Evolutionary conservation across 2,113 vertebrate genomes (phyloP), one percentile per base, ranked within the genome.

Genomic region (Scalopus aquaticus): DNA sequence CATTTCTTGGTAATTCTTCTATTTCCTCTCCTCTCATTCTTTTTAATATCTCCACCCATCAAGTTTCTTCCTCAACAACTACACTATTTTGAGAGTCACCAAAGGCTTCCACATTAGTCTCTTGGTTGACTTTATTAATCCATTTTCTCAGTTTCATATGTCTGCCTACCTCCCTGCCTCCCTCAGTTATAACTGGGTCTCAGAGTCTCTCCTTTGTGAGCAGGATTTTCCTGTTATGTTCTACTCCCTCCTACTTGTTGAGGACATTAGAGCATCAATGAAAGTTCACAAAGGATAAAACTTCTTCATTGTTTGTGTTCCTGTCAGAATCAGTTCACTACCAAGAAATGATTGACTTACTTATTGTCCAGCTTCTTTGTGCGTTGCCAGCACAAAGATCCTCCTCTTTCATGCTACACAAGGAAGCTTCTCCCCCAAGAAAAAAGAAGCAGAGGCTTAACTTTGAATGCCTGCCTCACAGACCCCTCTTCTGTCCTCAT

Each of bases 61-160:
- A 24, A 10, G 1, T 16, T 74, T 85, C 9, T 35, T 26, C 5
- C 6, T 46, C 32, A 20, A 13, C 3, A 9, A 9, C 37, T 0
- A 7, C 26, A 0, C 39, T 24, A 0, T 73, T 32, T 9, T 28
- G 35, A 44, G 46, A 44, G 39, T 51, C 32, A 46, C 6, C 37
- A 54, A 78, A 58, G 30, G n/a, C 65, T 56, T 44, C 54, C 9
- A 1, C 13, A 0, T 13, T 22, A 13, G 39, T 17, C 3, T 32
- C 7, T 2, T 12, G 58, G 10, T 17, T 35, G 17, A 7, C 3
- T 3, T 42, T 30, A 42, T 15, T 30, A 11, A 20, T 5, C 30
- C 9, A 9, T 11, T 6, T 2, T 39, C 16, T 84, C 26, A 2
- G 8, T 26, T 24, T 60, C 28, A 0, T 49, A 8, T 13, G 1